Conservation (phyloP, 2,113 vertebrate species). For the Sialia sialis region DNA sequence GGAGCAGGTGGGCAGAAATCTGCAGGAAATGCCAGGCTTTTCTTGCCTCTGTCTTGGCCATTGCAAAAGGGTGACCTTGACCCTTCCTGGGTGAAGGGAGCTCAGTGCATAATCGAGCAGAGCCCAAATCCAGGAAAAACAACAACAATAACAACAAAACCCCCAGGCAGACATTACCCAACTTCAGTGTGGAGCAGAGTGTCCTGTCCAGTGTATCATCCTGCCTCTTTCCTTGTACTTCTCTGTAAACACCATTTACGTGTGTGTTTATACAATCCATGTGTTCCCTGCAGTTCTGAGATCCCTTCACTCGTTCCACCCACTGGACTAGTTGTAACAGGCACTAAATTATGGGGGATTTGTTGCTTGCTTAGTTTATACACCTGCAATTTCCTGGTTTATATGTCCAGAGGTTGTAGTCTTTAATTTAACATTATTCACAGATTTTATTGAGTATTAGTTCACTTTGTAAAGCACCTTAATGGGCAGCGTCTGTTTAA, state of each 20-base stretch:
- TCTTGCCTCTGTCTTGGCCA: background rate
- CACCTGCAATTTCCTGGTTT: conserved; percentile 28
- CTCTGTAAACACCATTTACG: background rate
- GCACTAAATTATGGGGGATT: background rate
- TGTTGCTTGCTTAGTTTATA: conserved; percentile 23
- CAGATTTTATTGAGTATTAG: background rate
- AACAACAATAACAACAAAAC: background rate
- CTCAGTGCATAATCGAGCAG: background rate
- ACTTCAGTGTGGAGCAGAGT: background rate
- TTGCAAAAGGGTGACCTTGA: background rate
- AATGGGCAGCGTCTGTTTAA: background rate
- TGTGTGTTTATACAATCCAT: background rate
- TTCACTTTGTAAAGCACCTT: background rate
- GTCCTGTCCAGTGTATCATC: background rate
- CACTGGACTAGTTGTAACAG: background rate
- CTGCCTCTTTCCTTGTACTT: background rate
- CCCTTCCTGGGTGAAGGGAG: background rate
- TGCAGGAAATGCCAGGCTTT: background rate
- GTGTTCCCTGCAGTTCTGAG: background rate
- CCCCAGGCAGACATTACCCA: background rate
- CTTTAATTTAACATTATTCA: conserved; percentile 42
- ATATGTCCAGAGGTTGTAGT: background rate
- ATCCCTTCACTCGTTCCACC: background rate
- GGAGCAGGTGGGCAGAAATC: background rate
- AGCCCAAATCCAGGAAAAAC: background rate